Conservation (phyloP, 2,113 vertebrate species). For the Scartelaos histophorus region DNA sequence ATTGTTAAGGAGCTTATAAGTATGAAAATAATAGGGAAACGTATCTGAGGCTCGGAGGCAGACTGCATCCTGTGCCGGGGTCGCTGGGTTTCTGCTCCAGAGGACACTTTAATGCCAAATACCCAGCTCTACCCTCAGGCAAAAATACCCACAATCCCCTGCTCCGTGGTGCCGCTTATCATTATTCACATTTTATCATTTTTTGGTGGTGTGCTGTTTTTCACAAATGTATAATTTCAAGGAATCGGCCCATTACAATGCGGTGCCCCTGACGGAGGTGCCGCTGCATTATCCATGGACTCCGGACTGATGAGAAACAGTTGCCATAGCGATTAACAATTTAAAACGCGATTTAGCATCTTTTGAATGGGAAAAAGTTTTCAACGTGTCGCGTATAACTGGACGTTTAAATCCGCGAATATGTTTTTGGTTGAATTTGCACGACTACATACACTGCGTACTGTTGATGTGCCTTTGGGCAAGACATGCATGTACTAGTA, state of each 20-base stretch:
- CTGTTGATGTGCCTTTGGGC: constrained; percentile 1
- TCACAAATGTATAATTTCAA: constrained; percentile 3
- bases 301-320: too few relatives aligned
- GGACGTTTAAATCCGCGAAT: too few relatives aligned
- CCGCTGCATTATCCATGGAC: too few relatives aligned
- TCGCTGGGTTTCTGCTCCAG: constrained; percentile 31
- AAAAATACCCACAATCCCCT: constrained; percentile 32
- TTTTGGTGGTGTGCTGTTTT: constrained; percentile 11
- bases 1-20: constrained; percentile 74
- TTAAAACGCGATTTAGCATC: too few relatives aligned
- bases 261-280: background rate
- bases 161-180: constrained; percentile 21
- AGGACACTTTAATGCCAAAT: constrained; percentile 26
- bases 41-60: constrained; percentile 34
- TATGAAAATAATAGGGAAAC: constrained; percentile 14
- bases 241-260: constrained; percentile 29
- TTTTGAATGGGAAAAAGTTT: too few relatives aligned
- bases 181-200: constrained; percentile 19
- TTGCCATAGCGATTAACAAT: too few relatives aligned
- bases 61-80: constrained; percentile 38
- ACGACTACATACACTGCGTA: too few relatives aligned
- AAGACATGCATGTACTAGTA: too few relatives aligned
- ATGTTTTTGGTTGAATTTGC: background rate
- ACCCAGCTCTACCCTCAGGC: constrained; percentile 32
- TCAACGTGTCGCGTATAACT: too few relatives aligned